A percentile compares a stretch with the other conserved stretches of the same genome.
Conservation (phyloP, 2,888 invertebrate species). For the Aphrophora alni region DNA sequence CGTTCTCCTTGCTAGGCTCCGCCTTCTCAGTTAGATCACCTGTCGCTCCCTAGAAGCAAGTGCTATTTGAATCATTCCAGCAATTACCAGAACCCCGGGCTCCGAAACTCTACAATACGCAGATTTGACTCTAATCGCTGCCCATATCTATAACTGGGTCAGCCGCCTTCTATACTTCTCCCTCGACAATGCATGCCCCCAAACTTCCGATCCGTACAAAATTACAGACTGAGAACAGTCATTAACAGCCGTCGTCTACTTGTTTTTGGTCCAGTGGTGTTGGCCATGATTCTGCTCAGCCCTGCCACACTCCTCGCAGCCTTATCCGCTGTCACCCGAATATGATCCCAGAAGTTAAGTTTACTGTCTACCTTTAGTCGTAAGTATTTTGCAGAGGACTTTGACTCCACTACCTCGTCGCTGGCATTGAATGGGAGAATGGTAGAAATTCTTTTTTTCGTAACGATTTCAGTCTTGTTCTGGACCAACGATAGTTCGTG, state of each 20-base stretch:
- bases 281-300: conserved; percentile 49
- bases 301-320: conserved; percentile 40
- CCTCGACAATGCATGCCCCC: conserved; percentile 35
- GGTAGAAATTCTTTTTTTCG: not conserved
- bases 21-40: no score
- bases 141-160: conserved; percentile 47
- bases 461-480: conserved; percentile 44
- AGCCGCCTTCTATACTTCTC: no score
- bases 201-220: conserved; percentile 41
- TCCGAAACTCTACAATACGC: conserved; percentile 50
- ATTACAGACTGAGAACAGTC: no score
- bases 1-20: no score
- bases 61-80: no score
- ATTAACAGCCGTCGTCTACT: conserved; percentile 40
- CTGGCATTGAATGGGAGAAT: conserved; percentile 36
- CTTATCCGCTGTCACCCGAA: conserved; percentile 39
- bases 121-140: conserved; percentile 45
- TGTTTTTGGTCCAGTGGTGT: conserved; percentile 43
- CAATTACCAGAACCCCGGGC: conserved; percentile 44
- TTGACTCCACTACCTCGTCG: conserved; percentile 28
- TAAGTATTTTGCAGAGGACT: conserved; percentile 25
- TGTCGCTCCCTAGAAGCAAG: no score
- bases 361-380: conserved; percentile 42
- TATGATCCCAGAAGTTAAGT: conserved; percentile 44
- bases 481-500: conserved; percentile 42